Evolutionary conservation across 2,888 invertebrate genomes (phyloP), one percentile per base, ranked within the genome.

Genomic region (Zelleria hepariella): DNA sequence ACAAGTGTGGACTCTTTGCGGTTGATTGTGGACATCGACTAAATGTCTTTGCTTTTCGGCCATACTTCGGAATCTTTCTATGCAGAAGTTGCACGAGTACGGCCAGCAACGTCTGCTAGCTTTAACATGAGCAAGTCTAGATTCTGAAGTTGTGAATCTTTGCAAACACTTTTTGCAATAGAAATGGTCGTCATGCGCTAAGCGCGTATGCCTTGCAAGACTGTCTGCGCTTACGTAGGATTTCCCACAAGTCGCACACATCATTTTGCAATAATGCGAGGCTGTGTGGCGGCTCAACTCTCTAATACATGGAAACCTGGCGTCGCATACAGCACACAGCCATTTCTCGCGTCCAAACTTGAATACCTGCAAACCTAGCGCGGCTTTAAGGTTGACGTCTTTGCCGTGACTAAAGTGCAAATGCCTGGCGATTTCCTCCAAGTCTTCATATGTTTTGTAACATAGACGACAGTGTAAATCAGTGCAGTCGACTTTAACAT

Each of bases 401-500:
- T 25, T 32, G 2, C 67, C 61, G 56, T 83, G 83, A 0, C 25
- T 63, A 2, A 57, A 26, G 2, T 66, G 64, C 0, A 83, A 66
- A 63, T 82, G 82, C 47, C 71, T 62, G 0, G 76, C 72, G 3
- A 75, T 59, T 0, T 65, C 58, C 1, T 66, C 58, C 0, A 79
- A 8, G 0, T 65, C 63, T 0, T 74, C 70, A n/a, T 71, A 76
- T 2, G 63, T 59, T 56, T 68, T 61, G 0, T 59, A 56, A 62
- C 83, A 83, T 0, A 82, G 42, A 8, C 76, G 69, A 67, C 84
- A 85, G 8, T 64, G 65, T 18, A 83, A 60, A 15, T 84, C 74
- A 0, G 77, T 74, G 60, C 80, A 78, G 61, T 84, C 85, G 2
- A 76, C 79, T 64, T 72, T 73, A 10, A 70, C 62, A 49, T 65